These are phyloP conservation scores for Sciurus carolinensis DNA, from an alignment of 2,797 vertebrate genomes.

Conservation along the genomic window DNA sequence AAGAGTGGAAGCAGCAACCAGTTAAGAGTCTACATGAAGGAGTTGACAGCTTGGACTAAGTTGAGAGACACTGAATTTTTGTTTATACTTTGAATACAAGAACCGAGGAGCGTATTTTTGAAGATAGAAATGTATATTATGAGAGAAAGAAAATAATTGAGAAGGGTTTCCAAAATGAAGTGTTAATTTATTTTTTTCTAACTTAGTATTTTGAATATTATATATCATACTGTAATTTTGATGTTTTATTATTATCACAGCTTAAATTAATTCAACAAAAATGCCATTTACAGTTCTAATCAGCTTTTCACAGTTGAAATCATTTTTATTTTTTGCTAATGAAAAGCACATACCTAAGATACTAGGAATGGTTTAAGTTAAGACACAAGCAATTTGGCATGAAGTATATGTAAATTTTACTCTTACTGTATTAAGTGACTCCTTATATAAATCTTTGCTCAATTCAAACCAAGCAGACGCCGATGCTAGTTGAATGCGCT, in stretches of 20 bases:
- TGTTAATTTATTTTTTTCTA: not conserved
- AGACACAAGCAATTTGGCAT: constrained; percentile 38
- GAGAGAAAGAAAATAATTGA: constrained; percentile 12
- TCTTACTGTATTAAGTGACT: constrained; percentile 27
- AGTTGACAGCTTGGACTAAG: not conserved
- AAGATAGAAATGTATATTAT: not conserved
- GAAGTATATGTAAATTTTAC: constrained; percentile 61
- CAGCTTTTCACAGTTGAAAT: not conserved
- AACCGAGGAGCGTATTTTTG: not conserved
- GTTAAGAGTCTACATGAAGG: not conserved
- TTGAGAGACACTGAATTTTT: not conserved
- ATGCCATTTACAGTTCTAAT: not conserved
- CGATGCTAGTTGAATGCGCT: constrained; percentile 21
- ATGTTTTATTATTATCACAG: not conserved
- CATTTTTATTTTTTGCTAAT: constrained; percentile 49
- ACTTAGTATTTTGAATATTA: not conserved
- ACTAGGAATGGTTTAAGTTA: constrained; percentile 13
- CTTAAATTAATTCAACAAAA: constrained; percentile 38
- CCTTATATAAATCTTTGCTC: constrained; percentile 52
- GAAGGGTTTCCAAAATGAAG: not conserved
- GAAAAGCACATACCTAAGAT: not conserved
- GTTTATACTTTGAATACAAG: not conserved
- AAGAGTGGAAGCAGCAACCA: not conserved
- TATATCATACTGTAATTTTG: not conserved
- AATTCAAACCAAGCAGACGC: not conserved